Conservation (phyloP, 2,797 vertebrate species). For the Gadopsis bispinosus region DNA sequence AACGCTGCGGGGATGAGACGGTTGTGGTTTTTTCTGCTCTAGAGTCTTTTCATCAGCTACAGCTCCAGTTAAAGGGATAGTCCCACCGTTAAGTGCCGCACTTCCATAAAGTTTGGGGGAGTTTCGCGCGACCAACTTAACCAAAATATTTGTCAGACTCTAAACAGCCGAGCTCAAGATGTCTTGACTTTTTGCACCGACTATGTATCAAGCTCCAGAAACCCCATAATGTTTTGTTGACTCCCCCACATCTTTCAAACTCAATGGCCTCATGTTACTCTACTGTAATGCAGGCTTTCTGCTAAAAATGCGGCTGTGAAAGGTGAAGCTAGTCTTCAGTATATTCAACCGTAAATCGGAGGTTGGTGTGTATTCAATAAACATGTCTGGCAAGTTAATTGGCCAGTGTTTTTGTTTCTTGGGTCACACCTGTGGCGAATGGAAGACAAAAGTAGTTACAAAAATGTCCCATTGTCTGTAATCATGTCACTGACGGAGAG, state of each 20-base stretch:
- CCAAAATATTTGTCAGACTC: not conserved
- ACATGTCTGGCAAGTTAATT: not conserved
- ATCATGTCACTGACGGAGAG: not conserved
- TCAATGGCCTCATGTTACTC: not conserved
- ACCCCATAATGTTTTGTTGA: not conserved
- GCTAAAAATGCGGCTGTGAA: not conserved
- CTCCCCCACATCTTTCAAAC: not conserved
- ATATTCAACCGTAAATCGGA: not conserved
- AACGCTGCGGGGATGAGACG: constrained; percentile 6
- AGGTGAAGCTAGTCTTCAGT: not conserved
- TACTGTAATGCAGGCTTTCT: not conserved
- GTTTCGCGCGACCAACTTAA: not conserved
- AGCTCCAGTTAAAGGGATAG: not conserved
- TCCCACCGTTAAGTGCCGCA: not conserved
- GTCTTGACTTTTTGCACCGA: not conserved
- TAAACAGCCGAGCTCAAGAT: not conserved
- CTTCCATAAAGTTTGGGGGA: not conserved
- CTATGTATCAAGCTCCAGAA: not conserved
- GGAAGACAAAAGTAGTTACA: not conserved
- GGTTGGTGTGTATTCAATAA: not conserved
- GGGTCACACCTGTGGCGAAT: not conserved
- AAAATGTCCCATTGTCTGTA: not conserved
- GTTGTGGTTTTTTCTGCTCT: not conserved
- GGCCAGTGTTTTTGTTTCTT: not conserved
- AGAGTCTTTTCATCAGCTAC: not conserved